These are phyloP conservation scores for Aleiodes alternator DNA, from an alignment of 2,888 invertebrate genomes.

Conservation along the genomic window DNA sequence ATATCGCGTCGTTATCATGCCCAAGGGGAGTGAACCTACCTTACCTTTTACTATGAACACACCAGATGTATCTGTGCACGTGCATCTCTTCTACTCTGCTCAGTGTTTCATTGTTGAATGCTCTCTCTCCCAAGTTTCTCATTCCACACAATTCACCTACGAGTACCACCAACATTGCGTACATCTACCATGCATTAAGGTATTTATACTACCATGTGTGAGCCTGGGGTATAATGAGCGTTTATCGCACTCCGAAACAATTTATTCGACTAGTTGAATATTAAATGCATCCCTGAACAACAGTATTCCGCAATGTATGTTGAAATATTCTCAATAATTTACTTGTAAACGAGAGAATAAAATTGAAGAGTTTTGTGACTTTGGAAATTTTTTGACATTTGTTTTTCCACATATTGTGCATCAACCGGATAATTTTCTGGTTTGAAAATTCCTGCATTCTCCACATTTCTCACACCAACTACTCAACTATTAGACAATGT, in stretches of 20 bases:
- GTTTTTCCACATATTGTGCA: not conserved
- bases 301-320: conserved; percentile 3
- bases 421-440: not conserved
- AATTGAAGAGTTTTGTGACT: not conserved
- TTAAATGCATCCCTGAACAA: conserved; percentile 3
- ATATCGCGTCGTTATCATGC: conserved; percentile 62
- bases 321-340: conserved; percentile 9
- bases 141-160: conserved; percentile 6
- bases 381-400: not conserved
- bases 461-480: conserved; percentile 1
- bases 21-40: conserved; percentile 45
- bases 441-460: not conserved
- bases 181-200: conserved; percentile 28
- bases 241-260: conserved; percentile 27
- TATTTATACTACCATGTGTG: conserved; percentile 35
- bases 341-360: not conserved
- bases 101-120: conserved; percentile 7
- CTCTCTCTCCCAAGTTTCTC: not conserved
- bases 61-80: conserved; percentile 35
- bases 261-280: conserved; percentile 8
- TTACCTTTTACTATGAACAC: conserved; percentile 3
- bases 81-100: conserved; percentile 26
- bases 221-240: conserved; percentile 22
- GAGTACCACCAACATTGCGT: conserved; percentile 10
- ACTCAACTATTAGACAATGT: conserved; percentile 2